phyloP scores from a whole-genome alignment of 53 echinoderm and acorn worm genomes.

The Antedon mediterranea region DNA sequence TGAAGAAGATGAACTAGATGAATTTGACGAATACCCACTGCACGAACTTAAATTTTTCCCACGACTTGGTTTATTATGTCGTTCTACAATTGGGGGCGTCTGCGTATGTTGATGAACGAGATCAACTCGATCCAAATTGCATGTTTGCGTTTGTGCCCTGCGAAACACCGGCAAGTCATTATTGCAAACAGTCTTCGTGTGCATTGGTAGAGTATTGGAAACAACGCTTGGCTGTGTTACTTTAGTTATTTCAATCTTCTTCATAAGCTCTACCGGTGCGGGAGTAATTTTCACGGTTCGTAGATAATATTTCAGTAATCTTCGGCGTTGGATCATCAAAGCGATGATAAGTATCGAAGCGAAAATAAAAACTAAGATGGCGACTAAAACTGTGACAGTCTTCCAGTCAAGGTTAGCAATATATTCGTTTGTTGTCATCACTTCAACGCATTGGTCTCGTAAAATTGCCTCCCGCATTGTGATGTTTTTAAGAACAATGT shows the following conservation, averaged over 20 bases:
- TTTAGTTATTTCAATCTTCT: background rate
- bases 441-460: slow-evolving; percentile 81
- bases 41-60: background rate
- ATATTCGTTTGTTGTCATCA: slow-evolving; percentile 16
- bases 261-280: background rate
- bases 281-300: background rate
- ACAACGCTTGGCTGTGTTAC: background rate
- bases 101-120: background rate
- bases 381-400: slow-evolving; percentile 31
- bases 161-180: background rate
- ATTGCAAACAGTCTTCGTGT: background rate
- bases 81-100: background rate
- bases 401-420: slow-evolving; percentile 15
- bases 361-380: slow-evolving; percentile 18
- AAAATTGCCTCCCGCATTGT: slow-evolving; percentile 48
- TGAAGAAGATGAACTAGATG: background rate
- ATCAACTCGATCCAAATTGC: background rate
- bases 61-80: background rate
- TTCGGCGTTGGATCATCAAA: background rate
- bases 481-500: slow-evolving; percentile 50
- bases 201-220: background rate
- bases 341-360: background rate
- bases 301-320: background rate
- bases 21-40: background rate
- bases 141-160: background rate